phyloP scores from a whole-genome alignment of 2,888 invertebrate species.

The Ligdia adustata region DNA sequence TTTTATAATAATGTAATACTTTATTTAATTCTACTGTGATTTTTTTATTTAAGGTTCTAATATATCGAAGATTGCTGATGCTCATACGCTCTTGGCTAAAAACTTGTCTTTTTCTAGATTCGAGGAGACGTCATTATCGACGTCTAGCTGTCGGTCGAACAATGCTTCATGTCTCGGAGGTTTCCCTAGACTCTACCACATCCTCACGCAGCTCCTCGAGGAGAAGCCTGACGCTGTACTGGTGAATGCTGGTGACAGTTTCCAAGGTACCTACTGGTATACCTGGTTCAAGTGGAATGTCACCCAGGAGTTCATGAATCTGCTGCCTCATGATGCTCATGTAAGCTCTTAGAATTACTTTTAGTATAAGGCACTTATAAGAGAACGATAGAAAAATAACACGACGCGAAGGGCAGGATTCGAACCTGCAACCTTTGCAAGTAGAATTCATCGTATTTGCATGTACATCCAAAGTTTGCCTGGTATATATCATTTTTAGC shows the following conservation, averaged over 20 bases:
- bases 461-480: too few relatives aligned
- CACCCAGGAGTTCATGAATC: constrained; percentile 89
- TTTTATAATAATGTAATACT: too few relatives aligned
- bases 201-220: constrained; percentile 73
- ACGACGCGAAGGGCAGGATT: too few relatives aligned
- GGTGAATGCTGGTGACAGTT: constrained; percentile 93
- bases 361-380: too few relatives aligned
- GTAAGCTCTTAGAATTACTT: constrained; percentile 81
- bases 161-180: constrained; percentile 87
- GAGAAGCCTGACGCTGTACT: constrained; percentile 86
- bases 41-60: background rate
- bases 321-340: constrained; percentile 90
- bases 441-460: too few relatives aligned
- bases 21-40: too few relatives aligned
- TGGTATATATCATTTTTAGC: too few relatives aligned
- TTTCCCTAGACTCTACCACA: constrained; percentile 86
- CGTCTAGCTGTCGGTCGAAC: constrained; percentile 81
- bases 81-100: background rate
- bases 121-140: constrained; percentile 83
- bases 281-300: constrained; percentile 89
- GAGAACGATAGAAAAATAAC: too few relatives aligned
- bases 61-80: background rate
- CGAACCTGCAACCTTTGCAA: too few relatives aligned
- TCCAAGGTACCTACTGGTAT: constrained; percentile 94
- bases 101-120: constrained; percentile 68